A percentile compares a stretch with the other conserved stretches of the same genome.
Conservation (phyloP, 2,888 invertebrate species). For the Pelosia muscerda region DNA sequence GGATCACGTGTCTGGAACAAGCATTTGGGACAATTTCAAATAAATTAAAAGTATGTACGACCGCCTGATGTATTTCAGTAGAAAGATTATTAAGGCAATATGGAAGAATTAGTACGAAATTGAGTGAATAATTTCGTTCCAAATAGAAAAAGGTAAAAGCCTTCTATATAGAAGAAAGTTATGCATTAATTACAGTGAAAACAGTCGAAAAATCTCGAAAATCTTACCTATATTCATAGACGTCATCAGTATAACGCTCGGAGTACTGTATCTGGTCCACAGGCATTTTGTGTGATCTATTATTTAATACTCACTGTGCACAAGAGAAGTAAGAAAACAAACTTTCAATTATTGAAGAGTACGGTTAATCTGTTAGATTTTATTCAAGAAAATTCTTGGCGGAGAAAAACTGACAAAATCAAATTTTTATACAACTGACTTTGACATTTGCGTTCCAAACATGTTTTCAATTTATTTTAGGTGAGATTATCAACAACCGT, state of each 20-base stretch:
- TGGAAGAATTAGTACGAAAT: not conserved
- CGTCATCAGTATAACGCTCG: conserved; percentile 95
- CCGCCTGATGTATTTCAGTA: not conserved
- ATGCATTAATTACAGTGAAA: conserved; percentile 7
- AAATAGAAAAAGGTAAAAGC: not conserved
- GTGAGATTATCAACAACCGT: too few relatives aligned
- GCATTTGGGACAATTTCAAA: not conserved
- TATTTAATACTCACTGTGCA: conserved; percentile 14
- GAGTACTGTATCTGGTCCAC: conserved; percentile 96
- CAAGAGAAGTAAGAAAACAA: not conserved
- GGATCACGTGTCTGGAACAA: conserved; percentile 93
- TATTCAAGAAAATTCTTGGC: not conserved
- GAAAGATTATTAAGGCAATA: not conserved
- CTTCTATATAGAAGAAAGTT: not conserved
- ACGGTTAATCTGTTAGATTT: not conserved
- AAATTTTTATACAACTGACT: conserved; percentile 12
- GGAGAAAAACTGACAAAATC: not conserved
- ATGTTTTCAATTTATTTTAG: not conserved
- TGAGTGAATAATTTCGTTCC: not conserved
- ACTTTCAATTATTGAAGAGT: not conserved
- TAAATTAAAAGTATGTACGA: not conserved
- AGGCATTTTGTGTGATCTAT: conserved; percentile 81
- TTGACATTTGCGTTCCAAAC: conserved; percentile 14
- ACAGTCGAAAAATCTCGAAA: conserved; percentile 14
- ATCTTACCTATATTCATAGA: conserved; percentile 94